These are phyloP conservation scores for Myotis lucifugus DNA, from an alignment of 2,113 vertebrate genomes.

Conservation along the genomic window DNA sequence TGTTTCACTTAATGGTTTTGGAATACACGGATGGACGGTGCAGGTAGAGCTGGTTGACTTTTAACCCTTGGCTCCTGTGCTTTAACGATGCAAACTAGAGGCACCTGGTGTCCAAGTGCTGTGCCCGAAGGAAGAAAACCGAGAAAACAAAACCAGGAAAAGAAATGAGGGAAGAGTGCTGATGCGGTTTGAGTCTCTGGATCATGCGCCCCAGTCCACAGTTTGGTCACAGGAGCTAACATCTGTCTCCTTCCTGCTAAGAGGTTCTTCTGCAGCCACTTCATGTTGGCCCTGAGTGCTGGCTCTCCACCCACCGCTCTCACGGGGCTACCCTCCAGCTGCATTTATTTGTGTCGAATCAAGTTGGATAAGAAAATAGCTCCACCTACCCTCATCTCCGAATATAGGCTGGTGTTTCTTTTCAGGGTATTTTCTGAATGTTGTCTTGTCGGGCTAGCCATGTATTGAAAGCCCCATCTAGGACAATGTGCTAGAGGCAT, in stretches of 20 bases:
- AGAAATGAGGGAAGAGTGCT: neutral
- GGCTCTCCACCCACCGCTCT: neutral
- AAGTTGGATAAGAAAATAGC: neutral
- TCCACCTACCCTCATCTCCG: neutral
- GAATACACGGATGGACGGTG: neutral
- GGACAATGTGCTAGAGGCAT: neutral
- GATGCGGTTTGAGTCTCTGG: neutral
- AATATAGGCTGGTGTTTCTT: neutral
- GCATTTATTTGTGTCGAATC: neutral
- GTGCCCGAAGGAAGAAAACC: neutral
- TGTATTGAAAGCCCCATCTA: neutral
- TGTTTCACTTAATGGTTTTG: neutral
- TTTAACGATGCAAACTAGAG: neutral
- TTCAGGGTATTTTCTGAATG: constrained; percentile 8
- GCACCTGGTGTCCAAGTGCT: neutral
- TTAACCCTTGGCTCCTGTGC: neutral
- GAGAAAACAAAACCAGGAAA: neutral
- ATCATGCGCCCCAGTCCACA: neutral
- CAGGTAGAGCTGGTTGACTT: neutral
- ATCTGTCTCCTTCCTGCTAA: neutral
- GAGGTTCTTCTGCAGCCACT: neutral
- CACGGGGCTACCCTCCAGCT: neutral
- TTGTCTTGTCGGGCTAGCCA: neutral
- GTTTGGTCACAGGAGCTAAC: neutral
- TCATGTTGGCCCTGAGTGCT: neutral